A percentile compares a stretch with the other conserved stretches of the same genome.
phyloP scores from a whole-genome alignment of 2,797 vertebrate genomes.

The Triplophysa yarkandensis region DNA sequence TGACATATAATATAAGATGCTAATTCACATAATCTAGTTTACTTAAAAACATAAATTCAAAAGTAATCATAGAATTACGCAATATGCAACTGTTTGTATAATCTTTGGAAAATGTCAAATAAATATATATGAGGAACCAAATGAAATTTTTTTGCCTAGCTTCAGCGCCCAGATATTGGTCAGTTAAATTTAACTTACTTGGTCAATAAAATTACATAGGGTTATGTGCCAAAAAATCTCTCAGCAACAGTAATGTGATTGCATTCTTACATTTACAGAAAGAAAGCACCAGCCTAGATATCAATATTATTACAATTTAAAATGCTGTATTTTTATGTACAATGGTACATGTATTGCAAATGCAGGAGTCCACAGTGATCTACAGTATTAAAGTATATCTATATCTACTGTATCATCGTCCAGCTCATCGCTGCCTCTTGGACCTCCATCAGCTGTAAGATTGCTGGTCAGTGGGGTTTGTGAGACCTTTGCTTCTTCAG shows the following conservation, averaged over 20 bases:
- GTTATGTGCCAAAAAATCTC: not conserved
- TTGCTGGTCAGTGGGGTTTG: slow-evolving; percentile 22
- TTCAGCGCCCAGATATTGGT: not conserved
- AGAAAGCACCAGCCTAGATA: slow-evolving; percentile 31
- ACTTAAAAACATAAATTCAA: no score
- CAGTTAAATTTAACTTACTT: not conserved
- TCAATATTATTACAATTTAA: not conserved
- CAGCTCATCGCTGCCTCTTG: slow-evolving; percentile 48
- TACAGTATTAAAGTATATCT: slow-evolving; percentile 58
- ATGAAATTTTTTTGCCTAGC: not conserved
- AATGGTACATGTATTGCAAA: not conserved
- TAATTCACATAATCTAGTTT: no score
- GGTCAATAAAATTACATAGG: slow-evolving; percentile 31
- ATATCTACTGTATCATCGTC: slow-evolving; percentile 71
- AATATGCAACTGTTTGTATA: not conserved
- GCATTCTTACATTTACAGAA: slow-evolving; percentile 2
- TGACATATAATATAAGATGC: no score
- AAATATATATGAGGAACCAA: not conserved
- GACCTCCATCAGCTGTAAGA: not conserved
- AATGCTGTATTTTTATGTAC: slow-evolving; percentile 8
- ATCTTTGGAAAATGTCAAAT: no score
- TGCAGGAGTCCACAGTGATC: not conserved
- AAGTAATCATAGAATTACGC: not conserved
- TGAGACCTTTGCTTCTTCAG: slow-evolving; percentile 29
- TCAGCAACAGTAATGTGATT: not conserved